Conservation (phyloP, 35 echinoderm and acorn worm genomes). For the Heliocidaris tuberculata region DNA sequence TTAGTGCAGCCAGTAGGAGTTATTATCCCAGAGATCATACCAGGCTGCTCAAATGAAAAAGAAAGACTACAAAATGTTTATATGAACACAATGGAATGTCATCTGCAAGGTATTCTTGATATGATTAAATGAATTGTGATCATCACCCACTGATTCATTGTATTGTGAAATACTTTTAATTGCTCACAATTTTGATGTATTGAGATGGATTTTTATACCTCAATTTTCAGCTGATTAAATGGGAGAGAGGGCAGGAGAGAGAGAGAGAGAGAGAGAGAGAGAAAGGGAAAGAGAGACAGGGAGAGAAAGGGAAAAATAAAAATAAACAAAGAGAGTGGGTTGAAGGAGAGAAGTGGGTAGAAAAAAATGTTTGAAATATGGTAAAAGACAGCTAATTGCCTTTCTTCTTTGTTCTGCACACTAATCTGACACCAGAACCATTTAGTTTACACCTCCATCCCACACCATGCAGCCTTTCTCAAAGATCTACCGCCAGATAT, state of each 20-base stretch:
- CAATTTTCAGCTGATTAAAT: neutral
- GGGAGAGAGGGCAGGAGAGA: neutral
- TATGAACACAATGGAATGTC: neutral
- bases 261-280: neutral
- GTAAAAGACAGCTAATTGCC: neutral
- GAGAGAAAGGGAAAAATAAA: neutral
- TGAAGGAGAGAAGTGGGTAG: neutral
- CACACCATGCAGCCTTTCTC: neutral
- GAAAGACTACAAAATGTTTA: neutral
- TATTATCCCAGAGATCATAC: neutral
- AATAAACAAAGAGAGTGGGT: neutral
- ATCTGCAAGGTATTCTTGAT: too few species aligned
- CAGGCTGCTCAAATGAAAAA: neutral
- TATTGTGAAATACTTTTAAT: neutral
- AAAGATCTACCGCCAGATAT: conserved; percentile 1
- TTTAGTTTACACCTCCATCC: neutral
- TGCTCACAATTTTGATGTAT: neutral
- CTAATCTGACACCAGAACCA: neutral
- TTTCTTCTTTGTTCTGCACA: neutral
- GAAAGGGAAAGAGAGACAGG: neutral
- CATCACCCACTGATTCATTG: neutral
- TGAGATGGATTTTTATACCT: too few species aligned
- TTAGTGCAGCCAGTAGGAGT: conserved; percentile 6
- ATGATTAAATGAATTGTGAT: too few species aligned
- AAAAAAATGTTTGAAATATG: neutral